Evolutionary conservation across 2,888 invertebrate species (phyloP).

Genomic region (Heterodera filipjevi): DNA sequence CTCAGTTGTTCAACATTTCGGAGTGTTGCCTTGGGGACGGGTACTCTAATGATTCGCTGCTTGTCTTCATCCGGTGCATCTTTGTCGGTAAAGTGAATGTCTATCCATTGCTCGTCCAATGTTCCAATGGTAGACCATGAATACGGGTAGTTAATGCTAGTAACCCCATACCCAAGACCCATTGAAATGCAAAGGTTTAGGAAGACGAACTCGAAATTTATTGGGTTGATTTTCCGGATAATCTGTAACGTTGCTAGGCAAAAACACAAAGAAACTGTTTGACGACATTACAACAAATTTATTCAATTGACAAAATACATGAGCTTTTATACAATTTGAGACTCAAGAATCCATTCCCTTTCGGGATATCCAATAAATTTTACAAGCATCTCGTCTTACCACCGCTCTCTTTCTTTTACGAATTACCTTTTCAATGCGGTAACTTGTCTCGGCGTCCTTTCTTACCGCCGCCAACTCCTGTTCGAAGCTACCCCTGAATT

Average conservation of each 20-base stretch:
- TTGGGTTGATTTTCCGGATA: constrained; percentile 20
- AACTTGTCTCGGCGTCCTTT: constrained; percentile 8
- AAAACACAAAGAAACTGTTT: constrained; percentile 17
- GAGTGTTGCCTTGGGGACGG: neutral
- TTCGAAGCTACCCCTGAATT: neutral
- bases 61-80: neutral
- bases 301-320: neutral
- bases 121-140: constrained; percentile 15
- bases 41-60: neutral
- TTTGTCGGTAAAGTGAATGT: neutral
- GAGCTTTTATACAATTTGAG: constrained; percentile 6
- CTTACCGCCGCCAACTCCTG: neutral
- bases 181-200: constrained; percentile 19
- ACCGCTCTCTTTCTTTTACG: neutral
- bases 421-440: constrained; percentile 7
- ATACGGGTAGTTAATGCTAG: constrained; percentile 2
- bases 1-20: neutral
- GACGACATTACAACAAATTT: neutral
- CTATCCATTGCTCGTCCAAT: constrained; percentile 15
- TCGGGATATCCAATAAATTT: constrained; percentile 19
- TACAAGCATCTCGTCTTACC: neutral
- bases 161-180: constrained; percentile 22
- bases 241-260: constrained; percentile 12
- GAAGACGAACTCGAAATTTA: constrained; percentile 22
- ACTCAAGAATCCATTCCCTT: constrained; percentile 16